Evolutionary conservation across 2,888 invertebrate genomes (phyloP).

Genomic region (Morpho deidamia): DNA sequence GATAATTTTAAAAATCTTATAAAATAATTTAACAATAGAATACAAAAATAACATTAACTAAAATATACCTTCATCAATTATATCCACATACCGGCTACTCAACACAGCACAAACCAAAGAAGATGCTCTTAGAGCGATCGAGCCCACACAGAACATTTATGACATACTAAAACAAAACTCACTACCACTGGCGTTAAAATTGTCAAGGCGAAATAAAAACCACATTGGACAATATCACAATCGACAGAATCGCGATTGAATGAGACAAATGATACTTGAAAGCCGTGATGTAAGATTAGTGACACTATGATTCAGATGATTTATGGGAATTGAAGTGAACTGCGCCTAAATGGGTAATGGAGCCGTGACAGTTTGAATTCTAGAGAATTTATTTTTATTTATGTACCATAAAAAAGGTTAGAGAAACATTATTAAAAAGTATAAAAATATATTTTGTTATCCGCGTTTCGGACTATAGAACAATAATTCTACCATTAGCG

Average conservation of each 20-base stretch:
- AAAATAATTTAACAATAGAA: neutral
- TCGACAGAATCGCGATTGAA: constrained; percentile 35
- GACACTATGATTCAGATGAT: constrained; percentile 36
- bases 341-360: neutral
- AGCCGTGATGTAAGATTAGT: constrained; percentile 46
- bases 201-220: neutral
- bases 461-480: no score
- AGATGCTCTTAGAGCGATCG: constrained; percentile 42
- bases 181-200: constrained; percentile 4
- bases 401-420: no score
- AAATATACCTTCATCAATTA: constrained; percentile 51
- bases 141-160: constrained; percentile 61
- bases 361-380: neutral
- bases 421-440: no score
- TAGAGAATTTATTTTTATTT: no score
- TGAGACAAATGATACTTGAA: constrained; percentile 41
- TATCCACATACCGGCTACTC: constrained; percentile 48
- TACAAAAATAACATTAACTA: constrained; percentile 2
- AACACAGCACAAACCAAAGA: constrained; percentile 46
- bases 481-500: no score
- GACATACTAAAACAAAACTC: constrained; percentile 27
- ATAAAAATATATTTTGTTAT: neutral
- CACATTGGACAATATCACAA: constrained; percentile 8
- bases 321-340: constrained; percentile 30
- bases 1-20: no score